Evolutionary conservation across 2,797 vertebrate species (phyloP).

Genomic region (Babyrousa celebensis): DNA sequence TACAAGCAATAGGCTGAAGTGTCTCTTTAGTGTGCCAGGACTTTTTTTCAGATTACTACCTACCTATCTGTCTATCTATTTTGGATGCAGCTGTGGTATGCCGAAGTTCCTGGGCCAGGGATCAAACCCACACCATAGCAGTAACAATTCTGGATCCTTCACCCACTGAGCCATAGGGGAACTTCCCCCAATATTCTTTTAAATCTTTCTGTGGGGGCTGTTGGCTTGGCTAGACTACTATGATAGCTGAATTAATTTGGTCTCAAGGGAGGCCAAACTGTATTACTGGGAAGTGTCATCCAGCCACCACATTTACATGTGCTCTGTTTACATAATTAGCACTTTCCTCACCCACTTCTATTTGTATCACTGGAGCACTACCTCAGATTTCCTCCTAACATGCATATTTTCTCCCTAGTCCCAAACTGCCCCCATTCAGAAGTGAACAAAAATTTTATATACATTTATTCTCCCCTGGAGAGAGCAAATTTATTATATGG

Average conservation of each 20-base stretch:
- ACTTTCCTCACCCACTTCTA: background rate
- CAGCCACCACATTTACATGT: background rate
- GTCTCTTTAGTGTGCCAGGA: background rate
- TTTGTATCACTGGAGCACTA: background rate
- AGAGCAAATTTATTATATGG: conserved; percentile 1
- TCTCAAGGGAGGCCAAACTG: background rate
- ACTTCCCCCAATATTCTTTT: background rate
- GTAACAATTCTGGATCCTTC: no score
- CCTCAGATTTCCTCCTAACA: background rate
- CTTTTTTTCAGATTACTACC: background rate
- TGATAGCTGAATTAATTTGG: background rate
- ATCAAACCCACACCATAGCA: no score
- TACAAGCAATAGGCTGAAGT: background rate
- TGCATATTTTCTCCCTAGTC: background rate
- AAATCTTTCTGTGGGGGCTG: background rate
- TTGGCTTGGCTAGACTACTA: background rate
- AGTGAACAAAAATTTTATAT: background rate
- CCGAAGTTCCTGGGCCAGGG: no score
- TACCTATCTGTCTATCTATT: no score
- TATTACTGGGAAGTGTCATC: background rate
- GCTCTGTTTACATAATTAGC: background rate
- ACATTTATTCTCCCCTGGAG: background rate
- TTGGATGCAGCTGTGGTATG: no score
- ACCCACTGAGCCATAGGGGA: no score
- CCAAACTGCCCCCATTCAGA: background rate